phyloP scores from a whole-genome alignment of 2,888 invertebrate genomes.

The Agrochola circellaris region DNA sequence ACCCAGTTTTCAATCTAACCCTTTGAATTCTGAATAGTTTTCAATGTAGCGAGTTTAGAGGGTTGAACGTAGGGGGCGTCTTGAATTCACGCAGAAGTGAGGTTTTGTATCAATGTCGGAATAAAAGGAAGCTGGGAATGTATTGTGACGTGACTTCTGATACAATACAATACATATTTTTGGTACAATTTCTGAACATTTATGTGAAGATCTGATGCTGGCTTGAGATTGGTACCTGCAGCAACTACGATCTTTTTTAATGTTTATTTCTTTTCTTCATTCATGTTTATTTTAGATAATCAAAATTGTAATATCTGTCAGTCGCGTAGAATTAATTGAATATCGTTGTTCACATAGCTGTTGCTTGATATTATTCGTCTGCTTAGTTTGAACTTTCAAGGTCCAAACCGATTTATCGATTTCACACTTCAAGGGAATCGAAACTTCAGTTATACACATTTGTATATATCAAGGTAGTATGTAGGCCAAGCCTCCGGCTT shows the following conservation, averaged over 20 bases:
- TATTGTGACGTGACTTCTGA: conserved; percentile 12
- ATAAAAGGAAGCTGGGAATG: conserved; percentile 2
- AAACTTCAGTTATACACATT: conserved; percentile 19
- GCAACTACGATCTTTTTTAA: no score
- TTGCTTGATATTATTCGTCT: not conserved
- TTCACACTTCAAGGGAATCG: conserved; percentile 2
- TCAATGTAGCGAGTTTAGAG: conserved; percentile 49
- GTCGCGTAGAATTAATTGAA: not conserved
- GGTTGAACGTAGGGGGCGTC: conserved; percentile 35
- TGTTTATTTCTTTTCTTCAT: no score
- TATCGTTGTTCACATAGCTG: not conserved
- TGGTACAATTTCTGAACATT: not conserved
- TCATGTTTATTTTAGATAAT: not conserved
- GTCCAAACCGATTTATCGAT: not conserved
- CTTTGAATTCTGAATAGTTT: conserved; percentile 66
- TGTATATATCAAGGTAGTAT: conserved; percentile 25
- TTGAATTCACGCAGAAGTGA: conserved; percentile 32
- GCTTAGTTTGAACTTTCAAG: conserved; percentile 8
- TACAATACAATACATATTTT: conserved; percentile 4
- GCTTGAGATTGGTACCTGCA: not conserved
- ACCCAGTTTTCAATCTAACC: conserved; percentile 66
- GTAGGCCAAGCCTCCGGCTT: conserved; percentile 28
- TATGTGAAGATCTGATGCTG: not conserved
- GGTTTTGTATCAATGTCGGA: conserved; percentile 29
- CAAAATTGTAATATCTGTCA: not conserved